A percentile compares a stretch with the other conserved stretches of the same genome.
These are phyloP conservation scores for Scrobipalpa atriplicella DNA, from an alignment of 2,888 invertebrate species.

Conservation along the genomic window DNA sequence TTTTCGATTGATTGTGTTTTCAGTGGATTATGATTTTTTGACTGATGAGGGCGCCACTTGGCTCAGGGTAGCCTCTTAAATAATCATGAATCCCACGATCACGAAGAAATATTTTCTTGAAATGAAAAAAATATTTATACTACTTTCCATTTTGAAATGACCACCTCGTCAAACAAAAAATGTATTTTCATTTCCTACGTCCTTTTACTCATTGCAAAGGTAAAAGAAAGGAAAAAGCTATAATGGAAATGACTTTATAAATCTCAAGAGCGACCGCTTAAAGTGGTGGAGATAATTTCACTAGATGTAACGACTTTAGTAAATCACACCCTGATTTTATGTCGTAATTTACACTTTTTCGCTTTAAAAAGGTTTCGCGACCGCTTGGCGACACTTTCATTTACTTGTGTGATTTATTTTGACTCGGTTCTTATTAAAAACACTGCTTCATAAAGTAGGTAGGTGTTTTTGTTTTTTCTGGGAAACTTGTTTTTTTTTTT, in stretches of 20 bases:
- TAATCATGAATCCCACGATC: too few relatives aligned
- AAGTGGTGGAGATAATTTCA: conserved; percentile 35
- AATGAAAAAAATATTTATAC: too few relatives aligned
- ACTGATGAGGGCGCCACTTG: too few relatives aligned
- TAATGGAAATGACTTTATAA: conserved; percentile 38
- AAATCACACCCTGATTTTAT: conserved; percentile 33
- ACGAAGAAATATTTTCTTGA: too few relatives aligned
- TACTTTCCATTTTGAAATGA: too few relatives aligned
- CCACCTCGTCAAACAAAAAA: too few relatives aligned
- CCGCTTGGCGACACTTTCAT: not conserved
- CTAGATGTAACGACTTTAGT: conserved; percentile 32
- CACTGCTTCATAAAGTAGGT: not conserved
- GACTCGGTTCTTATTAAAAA: not conserved
- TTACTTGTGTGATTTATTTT: conserved; percentile 19
- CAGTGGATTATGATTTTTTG: too few relatives aligned
- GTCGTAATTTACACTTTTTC: conserved; percentile 29
- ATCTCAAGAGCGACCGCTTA: conserved; percentile 33
- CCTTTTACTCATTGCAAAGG: conserved; percentile 1
- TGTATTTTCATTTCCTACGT: too few relatives aligned
- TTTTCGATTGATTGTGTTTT: too few relatives aligned
- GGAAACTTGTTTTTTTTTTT: too few relatives aligned
- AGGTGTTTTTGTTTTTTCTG: too few relatives aligned
- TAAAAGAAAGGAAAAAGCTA: conserved; percentile 27
- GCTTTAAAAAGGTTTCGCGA: conserved; percentile 5
- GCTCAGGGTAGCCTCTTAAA: too few relatives aligned